A percentile compares a stretch with the other conserved stretches of the same genome.
These are phyloP conservation scores for Portevinia maculata DNA, from an alignment of 2,888 invertebrate species.

Conservation along the genomic window DNA sequence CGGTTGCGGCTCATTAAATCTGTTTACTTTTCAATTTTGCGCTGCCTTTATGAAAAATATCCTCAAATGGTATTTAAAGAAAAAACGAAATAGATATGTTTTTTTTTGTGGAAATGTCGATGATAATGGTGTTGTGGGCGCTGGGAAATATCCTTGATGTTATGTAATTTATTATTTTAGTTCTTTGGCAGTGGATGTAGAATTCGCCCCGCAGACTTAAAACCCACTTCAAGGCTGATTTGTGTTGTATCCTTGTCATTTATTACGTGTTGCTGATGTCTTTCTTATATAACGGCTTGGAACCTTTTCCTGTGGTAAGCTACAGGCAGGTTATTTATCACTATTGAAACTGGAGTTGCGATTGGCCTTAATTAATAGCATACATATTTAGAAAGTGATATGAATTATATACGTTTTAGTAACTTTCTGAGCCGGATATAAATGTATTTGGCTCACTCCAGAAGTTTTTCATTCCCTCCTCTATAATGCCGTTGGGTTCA, in stretches of 20 bases:
- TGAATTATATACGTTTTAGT: no score
- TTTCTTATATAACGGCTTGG: background rate
- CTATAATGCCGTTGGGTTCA: no score
- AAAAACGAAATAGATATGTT: background rate
- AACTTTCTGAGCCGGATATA: no score
- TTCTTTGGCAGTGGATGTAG: conserved; percentile 35
- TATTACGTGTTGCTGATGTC: background rate
- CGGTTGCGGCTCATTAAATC: conserved; percentile 38
- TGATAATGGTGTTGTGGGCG: conserved; percentile 8
- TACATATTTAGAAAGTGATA: no score
- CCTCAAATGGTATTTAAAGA: background rate
- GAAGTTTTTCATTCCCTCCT: no score
- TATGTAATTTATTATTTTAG: conserved; percentile 37
- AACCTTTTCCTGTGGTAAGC: no score
- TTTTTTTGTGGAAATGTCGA: conserved; percentile 2
- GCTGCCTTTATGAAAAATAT: background rate
- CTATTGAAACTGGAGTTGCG: background rate
- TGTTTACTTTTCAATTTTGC: conserved; percentile 20
- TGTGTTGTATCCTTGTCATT: conserved; percentile 6
- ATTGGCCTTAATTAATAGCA: background rate
- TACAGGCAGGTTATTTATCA: background rate
- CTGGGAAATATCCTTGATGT: conserved; percentile 28
- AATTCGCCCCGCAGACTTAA: conserved; percentile 18
- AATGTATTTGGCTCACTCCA: no score
- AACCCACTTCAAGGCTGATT: conserved; percentile 14